phyloP scores from a whole-genome alignment of 2,888 invertebrate species.

The Adela reaumurella region DNA sequence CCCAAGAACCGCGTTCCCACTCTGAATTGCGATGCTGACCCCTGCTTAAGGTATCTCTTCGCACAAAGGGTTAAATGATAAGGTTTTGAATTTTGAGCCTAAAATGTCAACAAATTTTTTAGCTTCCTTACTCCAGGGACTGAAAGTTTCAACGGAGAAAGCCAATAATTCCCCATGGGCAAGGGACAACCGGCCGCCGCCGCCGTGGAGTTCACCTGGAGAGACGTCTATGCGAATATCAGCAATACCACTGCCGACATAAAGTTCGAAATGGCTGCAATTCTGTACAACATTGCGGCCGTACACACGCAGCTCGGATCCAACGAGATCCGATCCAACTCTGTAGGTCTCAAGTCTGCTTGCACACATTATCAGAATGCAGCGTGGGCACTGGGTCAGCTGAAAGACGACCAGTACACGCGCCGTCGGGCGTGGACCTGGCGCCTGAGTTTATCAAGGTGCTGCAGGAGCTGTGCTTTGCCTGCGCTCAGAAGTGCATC shows the following conservation, averaged over 20 bases:
- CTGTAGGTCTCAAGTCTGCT: constrained; percentile 92
- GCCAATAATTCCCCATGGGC: no score
- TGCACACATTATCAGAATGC: constrained; percentile 98
- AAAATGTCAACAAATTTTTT: no score
- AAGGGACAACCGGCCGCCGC: no score
- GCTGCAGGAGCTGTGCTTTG: constrained; percentile 79
- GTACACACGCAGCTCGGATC: constrained; percentile 87
- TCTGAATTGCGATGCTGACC: no score
- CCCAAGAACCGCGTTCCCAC: no score
- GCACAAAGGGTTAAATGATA: no score
- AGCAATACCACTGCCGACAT: no score
- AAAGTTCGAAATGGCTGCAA: constrained; percentile 84
- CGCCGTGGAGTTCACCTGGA: no score
- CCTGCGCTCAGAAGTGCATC: constrained; percentile 97
- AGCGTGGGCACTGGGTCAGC: constrained; percentile 89
- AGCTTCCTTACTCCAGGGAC: no score
- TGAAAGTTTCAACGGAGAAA: no score
- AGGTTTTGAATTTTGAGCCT: no score
- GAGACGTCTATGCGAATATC: constrained; percentile 73
- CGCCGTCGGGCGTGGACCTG: constrained; percentile 66
- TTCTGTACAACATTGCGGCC: constrained; percentile 93
- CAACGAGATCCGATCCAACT: constrained; percentile 71
- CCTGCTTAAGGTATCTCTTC: no score
- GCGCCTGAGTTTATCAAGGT: constrained; percentile 74
- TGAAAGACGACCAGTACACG: constrained; percentile 70